A percentile compares a stretch with the other conserved stretches of the same genome.
Conservation (phyloP, 2,888 invertebrate species). For the Macrosoma leucophasiata region DNA sequence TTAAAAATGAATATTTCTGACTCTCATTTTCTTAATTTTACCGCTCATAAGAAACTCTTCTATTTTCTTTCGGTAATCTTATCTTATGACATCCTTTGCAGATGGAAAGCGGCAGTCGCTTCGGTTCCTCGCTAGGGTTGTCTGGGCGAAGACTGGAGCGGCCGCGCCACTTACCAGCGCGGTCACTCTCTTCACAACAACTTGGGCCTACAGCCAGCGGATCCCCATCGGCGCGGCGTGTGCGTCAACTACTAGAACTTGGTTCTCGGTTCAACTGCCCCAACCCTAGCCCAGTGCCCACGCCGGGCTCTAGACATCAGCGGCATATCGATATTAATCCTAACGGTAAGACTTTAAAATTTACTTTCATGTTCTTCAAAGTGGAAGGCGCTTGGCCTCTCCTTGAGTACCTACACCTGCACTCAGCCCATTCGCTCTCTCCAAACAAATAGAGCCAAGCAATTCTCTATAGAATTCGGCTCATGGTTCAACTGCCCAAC, state of each 20-base stretch:
- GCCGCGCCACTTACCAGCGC: conserved; percentile 80
- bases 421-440: no score
- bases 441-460: no score
- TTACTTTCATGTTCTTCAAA: no score
- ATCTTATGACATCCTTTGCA: conserved; percentile 28
- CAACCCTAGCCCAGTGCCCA: conserved; percentile 83
- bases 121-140: conserved; percentile 72
- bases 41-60: no score
- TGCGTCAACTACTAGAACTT: conserved; percentile 87
- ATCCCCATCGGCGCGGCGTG: conserved; percentile 86
- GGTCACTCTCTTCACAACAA: conserved; percentile 84
- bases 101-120: conserved; percentile 78
- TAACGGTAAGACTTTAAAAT: conserved; percentile 85
- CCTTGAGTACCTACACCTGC: no score
- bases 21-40: no score
- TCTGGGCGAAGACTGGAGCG: conserved; percentile 73
- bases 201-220: conserved; percentile 72
- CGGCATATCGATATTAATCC: conserved; percentile 92
- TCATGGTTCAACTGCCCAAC: no score
- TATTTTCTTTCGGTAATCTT: no score
- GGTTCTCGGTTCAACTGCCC: conserved; percentile 76
- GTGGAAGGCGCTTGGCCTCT: no score
- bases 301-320: conserved; percentile 86
- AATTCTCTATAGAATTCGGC: no score
- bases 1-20: no score